Conservation (phyloP, 2,113 vertebrate species). For the Neogobius melanostomus region DNA sequence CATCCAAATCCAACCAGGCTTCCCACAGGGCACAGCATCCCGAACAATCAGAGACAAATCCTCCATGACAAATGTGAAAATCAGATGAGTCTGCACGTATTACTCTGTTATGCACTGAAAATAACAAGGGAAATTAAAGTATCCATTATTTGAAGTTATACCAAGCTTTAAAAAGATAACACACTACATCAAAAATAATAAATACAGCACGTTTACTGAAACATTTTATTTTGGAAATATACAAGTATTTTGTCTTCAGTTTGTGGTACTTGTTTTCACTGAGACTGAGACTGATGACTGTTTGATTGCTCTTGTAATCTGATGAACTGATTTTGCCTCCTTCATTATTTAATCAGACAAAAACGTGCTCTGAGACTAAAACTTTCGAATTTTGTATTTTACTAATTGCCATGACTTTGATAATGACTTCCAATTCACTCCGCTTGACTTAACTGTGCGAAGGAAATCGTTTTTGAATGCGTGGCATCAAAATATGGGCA, state of each 20-base stretch:
- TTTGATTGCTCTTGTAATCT: conserved; percentile 39
- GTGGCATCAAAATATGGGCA: neutral
- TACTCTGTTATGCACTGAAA: no score
- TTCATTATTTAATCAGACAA: conserved; percentile 9
- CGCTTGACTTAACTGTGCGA: neutral
- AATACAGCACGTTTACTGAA: neutral
- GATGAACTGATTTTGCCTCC: conserved; percentile 18
- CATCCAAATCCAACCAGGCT: conserved; percentile 38
- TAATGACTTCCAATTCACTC: neutral
- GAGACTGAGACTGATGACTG: neutral
- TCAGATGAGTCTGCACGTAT: no score
- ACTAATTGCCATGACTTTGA: conserved; percentile 1
- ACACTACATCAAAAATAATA: neutral
- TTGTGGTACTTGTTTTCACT: neutral
- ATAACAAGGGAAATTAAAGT: no score
- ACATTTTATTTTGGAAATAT: neutral
- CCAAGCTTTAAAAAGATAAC: no score
- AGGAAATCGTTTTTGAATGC: neutral
- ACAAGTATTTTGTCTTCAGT: neutral
- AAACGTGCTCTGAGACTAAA: neutral
- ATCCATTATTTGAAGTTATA: no score
- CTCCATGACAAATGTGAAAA: conserved; percentile 42
- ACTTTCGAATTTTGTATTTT: neutral
- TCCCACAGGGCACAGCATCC: conserved; percentile 38
- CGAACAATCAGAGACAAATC: conserved; percentile 52